phyloP scores from a whole-genome alignment of 2,113 vertebrate genomes.

The Platichthys flesus region DNA sequence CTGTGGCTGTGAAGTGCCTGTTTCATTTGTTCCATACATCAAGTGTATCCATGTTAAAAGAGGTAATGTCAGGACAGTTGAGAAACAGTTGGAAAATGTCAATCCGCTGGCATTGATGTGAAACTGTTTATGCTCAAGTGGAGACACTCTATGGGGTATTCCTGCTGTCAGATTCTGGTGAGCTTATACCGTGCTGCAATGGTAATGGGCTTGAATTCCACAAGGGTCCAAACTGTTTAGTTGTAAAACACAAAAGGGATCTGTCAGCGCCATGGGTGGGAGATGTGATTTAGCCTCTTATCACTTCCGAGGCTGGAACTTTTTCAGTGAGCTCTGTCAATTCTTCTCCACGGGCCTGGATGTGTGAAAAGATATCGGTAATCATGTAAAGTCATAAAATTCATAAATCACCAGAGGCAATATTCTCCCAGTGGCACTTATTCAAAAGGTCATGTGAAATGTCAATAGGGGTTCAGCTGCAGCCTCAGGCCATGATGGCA shows the following conservation, averaged over 20 bases:
- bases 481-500: slow-evolving; percentile 45
- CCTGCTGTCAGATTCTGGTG: slow-evolving; percentile 27
- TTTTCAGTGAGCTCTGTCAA: slow-evolving; percentile 11
- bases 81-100: slow-evolving; percentile 29
- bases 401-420: slow-evolving; percentile 56
- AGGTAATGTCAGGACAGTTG: neutral
- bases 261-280: slow-evolving; percentile 22
- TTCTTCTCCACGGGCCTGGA: neutral
- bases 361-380: slow-evolving; percentile 13
- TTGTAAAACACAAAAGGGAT: slow-evolving; percentile 24
- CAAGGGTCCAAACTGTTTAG: slow-evolving; percentile 13
- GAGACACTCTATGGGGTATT: slow-evolving; percentile 35
- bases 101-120: slow-evolving; percentile 26
- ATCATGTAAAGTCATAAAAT: slow-evolving; percentile 40
- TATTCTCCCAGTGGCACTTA: slow-evolving; percentile 41
- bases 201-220: slow-evolving; percentile 24
- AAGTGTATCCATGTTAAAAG: slow-evolving; percentile 10
- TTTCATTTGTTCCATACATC: slow-evolving; percentile 11
- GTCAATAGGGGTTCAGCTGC: slow-evolving; percentile 56
- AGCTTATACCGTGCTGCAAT: slow-evolving; percentile 18
- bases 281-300: neutral
- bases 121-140: slow-evolving; percentile 17
- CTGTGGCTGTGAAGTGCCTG: slow-evolving; percentile 1
- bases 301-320: slow-evolving; percentile 10
- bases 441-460: slow-evolving; percentile 70